These are phyloP conservation scores for Anthopleura sola DNA, from an alignment of 64 coral and sea anemone species.

Conservation along the genomic window DNA sequence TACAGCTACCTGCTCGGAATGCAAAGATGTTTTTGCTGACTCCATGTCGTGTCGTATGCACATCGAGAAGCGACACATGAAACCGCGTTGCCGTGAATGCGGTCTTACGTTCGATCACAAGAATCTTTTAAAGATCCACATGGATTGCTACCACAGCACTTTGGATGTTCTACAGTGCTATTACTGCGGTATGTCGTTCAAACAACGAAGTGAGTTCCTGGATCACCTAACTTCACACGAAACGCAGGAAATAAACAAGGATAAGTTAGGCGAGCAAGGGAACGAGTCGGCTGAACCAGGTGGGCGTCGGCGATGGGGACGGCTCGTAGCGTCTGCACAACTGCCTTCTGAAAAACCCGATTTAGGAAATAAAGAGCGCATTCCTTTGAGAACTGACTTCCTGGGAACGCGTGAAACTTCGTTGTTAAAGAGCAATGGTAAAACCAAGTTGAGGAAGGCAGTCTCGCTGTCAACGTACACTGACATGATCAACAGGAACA, in stretches of 20 bases:
- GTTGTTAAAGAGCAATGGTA: background rate
- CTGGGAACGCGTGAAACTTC: background rate
- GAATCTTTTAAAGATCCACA: conserved; percentile 83
- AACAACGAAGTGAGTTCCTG: conserved; percentile 70
- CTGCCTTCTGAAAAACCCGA: conserved; percentile 9
- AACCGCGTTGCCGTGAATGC: conserved; percentile 73
- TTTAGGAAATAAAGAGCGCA: background rate
- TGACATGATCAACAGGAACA: conserved; percentile 18
- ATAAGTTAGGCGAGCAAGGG: conserved; percentile 20
- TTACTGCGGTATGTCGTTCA: conserved; percentile 77
- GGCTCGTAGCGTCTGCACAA: conserved; percentile 23
- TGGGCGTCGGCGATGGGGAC: conserved; percentile 18
- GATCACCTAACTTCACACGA: conserved; percentile 80
- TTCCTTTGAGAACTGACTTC: background rate
- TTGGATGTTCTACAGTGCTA: conserved; percentile 76
- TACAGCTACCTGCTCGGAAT: conserved; percentile 53
- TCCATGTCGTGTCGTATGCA: conserved; percentile 48
- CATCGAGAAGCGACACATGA: conserved; percentile 67
- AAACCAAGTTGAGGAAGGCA: conserved; percentile 11
- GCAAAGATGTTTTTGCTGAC: conserved; percentile 67
- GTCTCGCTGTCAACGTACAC: conserved; percentile 10
- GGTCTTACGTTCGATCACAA: conserved; percentile 83
- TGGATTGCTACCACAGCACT: conserved; percentile 82
- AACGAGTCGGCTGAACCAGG: background rate
- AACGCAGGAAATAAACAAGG: conserved; percentile 35